A percentile compares a stretch with the other conserved stretches of the same genome.
Evolutionary conservation across 2,797 vertebrate genomes (phyloP).

Genomic region (Myotis findleyi): DNA sequence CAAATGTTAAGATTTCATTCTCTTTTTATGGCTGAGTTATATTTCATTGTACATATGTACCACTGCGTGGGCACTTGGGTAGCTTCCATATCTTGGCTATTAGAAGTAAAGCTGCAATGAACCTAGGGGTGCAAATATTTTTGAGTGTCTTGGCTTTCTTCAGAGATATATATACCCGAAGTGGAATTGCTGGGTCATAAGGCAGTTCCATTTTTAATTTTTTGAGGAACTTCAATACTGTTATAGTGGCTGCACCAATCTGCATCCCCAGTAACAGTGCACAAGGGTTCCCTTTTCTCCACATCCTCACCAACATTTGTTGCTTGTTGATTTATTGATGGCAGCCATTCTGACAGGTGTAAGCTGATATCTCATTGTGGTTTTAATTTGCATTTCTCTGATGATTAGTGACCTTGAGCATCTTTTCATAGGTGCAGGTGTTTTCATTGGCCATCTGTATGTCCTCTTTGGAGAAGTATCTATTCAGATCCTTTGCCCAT

Average conservation of each 20-base stretch:
- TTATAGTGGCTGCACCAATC: not conserved
- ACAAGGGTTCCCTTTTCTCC: not conserved
- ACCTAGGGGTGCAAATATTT: not conserved
- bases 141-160: not conserved
- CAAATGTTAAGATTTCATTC: not conserved
- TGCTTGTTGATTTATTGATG: not conserved
- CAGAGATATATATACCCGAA: not conserved
- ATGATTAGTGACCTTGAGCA: not conserved
- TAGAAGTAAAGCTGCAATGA: not conserved
- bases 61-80: not conserved
- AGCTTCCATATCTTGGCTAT: not conserved
- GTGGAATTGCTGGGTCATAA: not conserved
- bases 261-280: not conserved
- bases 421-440: not conserved
- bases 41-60: not conserved
- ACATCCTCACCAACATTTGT: not conserved
- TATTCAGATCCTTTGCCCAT: not conserved
- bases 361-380: not conserved
- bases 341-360: not conserved
- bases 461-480: not conserved
- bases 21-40: not conserved
- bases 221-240: not conserved
- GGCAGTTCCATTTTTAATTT: not conserved
- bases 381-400: not conserved
- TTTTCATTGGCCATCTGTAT: not conserved